phyloP scores from a whole-genome alignment of 2,797 vertebrate genomes.

The Champsocephalus gunnari region DNA sequence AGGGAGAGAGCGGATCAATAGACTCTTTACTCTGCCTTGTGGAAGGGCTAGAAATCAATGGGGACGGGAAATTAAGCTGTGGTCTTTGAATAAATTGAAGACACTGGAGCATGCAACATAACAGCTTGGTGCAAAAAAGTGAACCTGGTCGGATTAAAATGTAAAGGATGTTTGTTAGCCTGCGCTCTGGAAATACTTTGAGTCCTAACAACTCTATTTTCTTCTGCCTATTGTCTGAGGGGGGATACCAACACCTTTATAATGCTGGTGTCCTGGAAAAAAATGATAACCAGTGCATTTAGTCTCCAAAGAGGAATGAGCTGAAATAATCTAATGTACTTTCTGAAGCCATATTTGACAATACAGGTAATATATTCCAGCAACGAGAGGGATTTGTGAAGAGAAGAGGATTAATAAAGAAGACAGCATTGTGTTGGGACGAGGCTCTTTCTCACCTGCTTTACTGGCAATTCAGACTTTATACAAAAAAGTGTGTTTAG shows the following conservation, averaged over 20 bases:
- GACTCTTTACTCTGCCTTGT: slow-evolving; percentile 67
- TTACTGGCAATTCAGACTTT: slow-evolving; percentile 24
- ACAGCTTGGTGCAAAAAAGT: slow-evolving; percentile 48
- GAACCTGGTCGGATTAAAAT: slow-evolving; percentile 62
- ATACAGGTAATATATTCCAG: slow-evolving; percentile 29
- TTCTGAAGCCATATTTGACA: slow-evolving; percentile 29
- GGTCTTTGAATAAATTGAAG: slow-evolving; percentile 78
- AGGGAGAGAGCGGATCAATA: slow-evolving; percentile 73
- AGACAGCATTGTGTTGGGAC: slow-evolving; percentile 19
- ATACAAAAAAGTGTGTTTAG: slow-evolving; percentile 21
- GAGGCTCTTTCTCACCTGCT: slow-evolving; percentile 28
- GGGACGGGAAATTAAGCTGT: slow-evolving; percentile 77
- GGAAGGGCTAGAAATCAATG: slow-evolving; percentile 74
- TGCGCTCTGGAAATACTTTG: slow-evolving; percentile 30
- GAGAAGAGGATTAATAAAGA: slow-evolving; percentile 28
- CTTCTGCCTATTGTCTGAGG: slow-evolving; percentile 29
- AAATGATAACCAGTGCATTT: slow-evolving; percentile 47
- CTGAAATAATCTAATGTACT: slow-evolving; percentile 34
- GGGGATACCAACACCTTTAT: slow-evolving; percentile 41
- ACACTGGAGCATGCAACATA: slow-evolving; percentile 51
- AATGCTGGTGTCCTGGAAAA: slow-evolving; percentile 50
- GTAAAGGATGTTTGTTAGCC: slow-evolving; percentile 57
- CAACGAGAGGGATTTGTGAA: slow-evolving; percentile 12
- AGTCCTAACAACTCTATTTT: slow-evolving; percentile 37
- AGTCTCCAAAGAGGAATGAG: slow-evolving; percentile 26